A percentile compares a stretch with the other conserved stretches of the same genome.
Evolutionary conservation across 1,140 invertebrate genomes (phyloP).

Genomic region (Aleiodes sp.): DNA sequence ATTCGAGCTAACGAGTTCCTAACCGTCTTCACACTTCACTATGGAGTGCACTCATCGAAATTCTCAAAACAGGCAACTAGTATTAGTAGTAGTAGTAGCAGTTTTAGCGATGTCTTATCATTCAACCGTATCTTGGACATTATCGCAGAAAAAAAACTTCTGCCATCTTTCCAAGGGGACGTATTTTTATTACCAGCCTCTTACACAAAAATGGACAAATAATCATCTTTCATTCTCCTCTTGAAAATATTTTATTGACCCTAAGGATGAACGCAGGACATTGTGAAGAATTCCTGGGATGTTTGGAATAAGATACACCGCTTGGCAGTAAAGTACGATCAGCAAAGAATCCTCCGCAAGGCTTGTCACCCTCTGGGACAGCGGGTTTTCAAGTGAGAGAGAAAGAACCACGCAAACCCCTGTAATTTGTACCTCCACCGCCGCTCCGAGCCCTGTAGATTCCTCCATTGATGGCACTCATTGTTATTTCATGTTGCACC

Average conservation of each 20-base stretch:
- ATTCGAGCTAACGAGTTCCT: slow-evolving; percentile 61
- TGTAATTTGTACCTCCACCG: slow-evolving; percentile 59
- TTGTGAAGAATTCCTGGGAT: neutral
- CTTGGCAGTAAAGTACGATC: neutral
- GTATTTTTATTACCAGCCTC: too few species aligned
- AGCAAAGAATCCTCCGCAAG: slow-evolving; percentile 19
- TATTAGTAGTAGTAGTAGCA: too few species aligned
- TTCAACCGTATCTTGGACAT: too few species aligned
- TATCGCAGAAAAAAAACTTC: too few species aligned
- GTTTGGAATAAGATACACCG: neutral
- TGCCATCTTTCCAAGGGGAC: too few species aligned
- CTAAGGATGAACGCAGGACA: neutral
- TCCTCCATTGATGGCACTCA: slow-evolving; percentile 51
- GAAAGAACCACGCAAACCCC: slow-evolving; percentile 45
- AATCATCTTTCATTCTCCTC: too few species aligned
- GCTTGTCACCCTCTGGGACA: slow-evolving; percentile 52
- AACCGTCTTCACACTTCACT: slow-evolving; percentile 58
- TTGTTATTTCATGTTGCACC: slow-evolving; percentile 50
- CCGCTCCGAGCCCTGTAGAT: slow-evolving; percentile 30
- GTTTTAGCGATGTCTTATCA: too few species aligned
- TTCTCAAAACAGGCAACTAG: too few species aligned
- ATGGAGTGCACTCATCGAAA: too few species aligned
- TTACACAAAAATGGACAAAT: too few species aligned
- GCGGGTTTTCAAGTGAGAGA: slow-evolving; percentile 36
- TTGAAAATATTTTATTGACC: too few species aligned